Conservation (phyloP, 1,140 invertebrate species). For the Hycleus phaleratus region DNA sequence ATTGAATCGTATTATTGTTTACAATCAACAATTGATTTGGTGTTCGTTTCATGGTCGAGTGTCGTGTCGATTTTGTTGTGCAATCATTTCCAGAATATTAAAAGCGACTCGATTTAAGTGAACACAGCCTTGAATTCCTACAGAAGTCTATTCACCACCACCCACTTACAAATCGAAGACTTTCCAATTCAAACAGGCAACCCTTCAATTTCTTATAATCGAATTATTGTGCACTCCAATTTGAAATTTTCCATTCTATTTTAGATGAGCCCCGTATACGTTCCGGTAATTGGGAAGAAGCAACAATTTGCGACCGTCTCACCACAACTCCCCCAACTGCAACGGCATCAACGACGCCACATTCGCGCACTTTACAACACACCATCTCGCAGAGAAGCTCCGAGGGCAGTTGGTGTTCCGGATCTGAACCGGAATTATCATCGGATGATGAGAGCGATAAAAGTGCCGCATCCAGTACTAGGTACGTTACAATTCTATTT, state of each 20-base stretch:
- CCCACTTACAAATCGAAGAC: no score
- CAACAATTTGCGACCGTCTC: conserved; percentile 43
- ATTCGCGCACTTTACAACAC: conserved; percentile 39
- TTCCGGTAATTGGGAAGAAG: conserved; percentile 52
- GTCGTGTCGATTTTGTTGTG: conserved; percentile 8
- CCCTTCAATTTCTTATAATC: neutral
- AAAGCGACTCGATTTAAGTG: neutral
- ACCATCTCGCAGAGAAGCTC: conserved; percentile 45
- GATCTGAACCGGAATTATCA: conserved; percentile 53
- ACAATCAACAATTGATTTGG: no score
- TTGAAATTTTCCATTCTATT: no score
- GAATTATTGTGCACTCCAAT: neutral
- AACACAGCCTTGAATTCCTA: neutral
- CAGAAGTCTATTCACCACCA: no score
- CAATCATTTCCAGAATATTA: conserved; percentile 9
- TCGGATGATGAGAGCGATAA: conserved; percentile 56
- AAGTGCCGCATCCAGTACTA: conserved; percentile 47
- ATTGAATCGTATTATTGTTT: no score
- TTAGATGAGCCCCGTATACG: conserved; percentile 52
- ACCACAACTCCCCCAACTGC: conserved; percentile 16
- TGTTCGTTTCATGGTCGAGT: neutral
- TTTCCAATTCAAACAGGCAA: no score
- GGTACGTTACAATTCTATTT: conserved; percentile 13
- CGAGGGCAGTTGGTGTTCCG: conserved; percentile 53
- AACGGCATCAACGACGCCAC: conserved; percentile 32